These are phyloP conservation scores for Nyctibius bracteatus DNA, from an alignment of 2,113 vertebrate species.

Conservation along the genomic window DNA sequence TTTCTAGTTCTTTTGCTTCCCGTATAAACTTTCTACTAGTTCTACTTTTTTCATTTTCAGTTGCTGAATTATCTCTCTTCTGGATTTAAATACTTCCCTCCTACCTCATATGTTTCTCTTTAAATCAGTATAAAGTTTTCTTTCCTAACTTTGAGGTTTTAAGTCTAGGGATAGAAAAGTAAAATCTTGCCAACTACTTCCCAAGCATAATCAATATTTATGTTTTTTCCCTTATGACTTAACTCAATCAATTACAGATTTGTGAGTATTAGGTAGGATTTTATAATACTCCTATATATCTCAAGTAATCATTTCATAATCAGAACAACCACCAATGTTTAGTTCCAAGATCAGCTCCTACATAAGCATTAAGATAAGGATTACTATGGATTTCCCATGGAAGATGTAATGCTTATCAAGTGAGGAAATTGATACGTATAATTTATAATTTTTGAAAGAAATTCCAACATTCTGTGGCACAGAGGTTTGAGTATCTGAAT, in stretches of 20 bases:
- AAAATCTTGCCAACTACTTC: slow-evolving; percentile 17
- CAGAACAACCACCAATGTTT: background rate
- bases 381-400: slow-evolving; percentile 5
- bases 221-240: background rate
- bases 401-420: slow-evolving; percentile 2
- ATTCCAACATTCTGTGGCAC: background rate
- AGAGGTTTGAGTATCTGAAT: background rate
- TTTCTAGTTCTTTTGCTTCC: background rate
- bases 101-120: background rate
- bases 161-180: background rate
- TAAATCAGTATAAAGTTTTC: background rate
- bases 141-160: background rate
- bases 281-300: slow-evolving; percentile 12
- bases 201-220: slow-evolving; percentile 11
- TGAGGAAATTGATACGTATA: background rate
- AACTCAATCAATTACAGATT: slow-evolving; percentile 16
- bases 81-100: background rate
- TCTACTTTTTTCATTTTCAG: background rate
- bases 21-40: background rate
- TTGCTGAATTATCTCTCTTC: background rate
- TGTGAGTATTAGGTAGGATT: background rate
- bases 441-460: background rate
- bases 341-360: background rate
- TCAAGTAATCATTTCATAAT: slow-evolving; percentile 26
- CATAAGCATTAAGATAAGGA: background rate